These are phyloP conservation scores for Phylloscopus trochilus DNA, from an alignment of 2,113 vertebrate genomes.

Conservation along the genomic window DNA sequence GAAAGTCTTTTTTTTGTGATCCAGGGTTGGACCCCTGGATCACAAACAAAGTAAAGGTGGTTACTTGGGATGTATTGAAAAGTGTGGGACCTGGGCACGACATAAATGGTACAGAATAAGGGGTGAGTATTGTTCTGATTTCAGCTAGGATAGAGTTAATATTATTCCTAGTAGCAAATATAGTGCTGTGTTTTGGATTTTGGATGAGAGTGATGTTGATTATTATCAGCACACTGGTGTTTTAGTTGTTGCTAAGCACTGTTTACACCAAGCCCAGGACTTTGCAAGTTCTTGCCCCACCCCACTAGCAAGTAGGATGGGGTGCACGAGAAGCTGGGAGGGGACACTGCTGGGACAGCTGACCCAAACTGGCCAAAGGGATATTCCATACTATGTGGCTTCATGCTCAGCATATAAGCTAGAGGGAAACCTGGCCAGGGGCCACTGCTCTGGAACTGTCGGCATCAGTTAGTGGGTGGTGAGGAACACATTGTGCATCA, in stretches of 20 bases:
- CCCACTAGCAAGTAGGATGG: background rate
- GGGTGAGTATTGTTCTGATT: background rate
- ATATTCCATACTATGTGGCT: background rate
- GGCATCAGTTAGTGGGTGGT: background rate
- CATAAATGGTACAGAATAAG: background rate
- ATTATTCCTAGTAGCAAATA: background rate
- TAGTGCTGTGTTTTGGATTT: background rate
- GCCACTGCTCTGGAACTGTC: background rate
- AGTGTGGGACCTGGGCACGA: background rate
- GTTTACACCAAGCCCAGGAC: background rate
- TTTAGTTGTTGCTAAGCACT: background rate
- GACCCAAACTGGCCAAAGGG: background rate
- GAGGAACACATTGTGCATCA: background rate
- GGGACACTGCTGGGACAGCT: background rate
- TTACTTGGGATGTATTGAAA: background rate
- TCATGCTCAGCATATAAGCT: background rate
- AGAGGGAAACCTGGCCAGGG: background rate
- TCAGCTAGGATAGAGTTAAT: background rate
- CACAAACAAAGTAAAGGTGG: background rate
- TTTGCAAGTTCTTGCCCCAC: background rate
- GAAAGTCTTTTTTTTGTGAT: too few species aligned
- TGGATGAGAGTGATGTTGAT: background rate
- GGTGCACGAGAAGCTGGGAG: background rate
- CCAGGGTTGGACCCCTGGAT: too few species aligned
- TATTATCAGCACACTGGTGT: background rate